Evolutionary conservation across 2,113 vertebrate genomes (phyloP), one percentile per base, ranked within the genome.

Genomic region (Gobiocypris rarus): DNA sequence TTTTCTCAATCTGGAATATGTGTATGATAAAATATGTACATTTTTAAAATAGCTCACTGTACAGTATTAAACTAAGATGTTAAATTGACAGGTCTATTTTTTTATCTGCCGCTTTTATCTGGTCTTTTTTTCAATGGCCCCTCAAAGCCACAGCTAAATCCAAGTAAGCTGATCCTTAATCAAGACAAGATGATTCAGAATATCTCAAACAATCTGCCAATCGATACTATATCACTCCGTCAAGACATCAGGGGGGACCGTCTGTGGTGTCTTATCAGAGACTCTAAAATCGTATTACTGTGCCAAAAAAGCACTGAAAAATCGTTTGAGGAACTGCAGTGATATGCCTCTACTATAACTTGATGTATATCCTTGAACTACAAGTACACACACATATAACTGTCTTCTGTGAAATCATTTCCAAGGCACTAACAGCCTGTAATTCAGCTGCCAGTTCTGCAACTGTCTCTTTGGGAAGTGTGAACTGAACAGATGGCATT

Each of bases 401-500:
- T 22, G 58, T 31, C 83, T 63, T 75, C 56, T n/a, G 61, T 24
- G 69, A 86, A 86, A 84, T 43, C 31, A 83, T 88, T 88, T 82
- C 77, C 77, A 77, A 81, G 24, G 70, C 81, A 81, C 54, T 73
- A 84, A 83, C 83, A 83, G 71, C 45, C 63, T 84, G 63, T 58
- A 84, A 88, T 82, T 84, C 82, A 82, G 48, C 83, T 85, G 84
- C 76, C 73, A 50, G 82, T 83, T 85, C 77, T 77, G 83, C 71
- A 77, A 77, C 70, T 65, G 84, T 86, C 77, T 75, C 85, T 84
- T 84, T 69, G 77, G 79, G 63, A 84, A 77, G 71, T 88, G 84
- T 74, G 87, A 88, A 85, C 58, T 84, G 84, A 85, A 82, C 87
- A 88, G 87, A 88, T 88, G 87, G 87, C 85, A 77, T 86, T 86